These are phyloP conservation scores for Sebastes diploproa DNA, from an alignment of 2,797 vertebrate species.

Conservation along the genomic window DNA sequence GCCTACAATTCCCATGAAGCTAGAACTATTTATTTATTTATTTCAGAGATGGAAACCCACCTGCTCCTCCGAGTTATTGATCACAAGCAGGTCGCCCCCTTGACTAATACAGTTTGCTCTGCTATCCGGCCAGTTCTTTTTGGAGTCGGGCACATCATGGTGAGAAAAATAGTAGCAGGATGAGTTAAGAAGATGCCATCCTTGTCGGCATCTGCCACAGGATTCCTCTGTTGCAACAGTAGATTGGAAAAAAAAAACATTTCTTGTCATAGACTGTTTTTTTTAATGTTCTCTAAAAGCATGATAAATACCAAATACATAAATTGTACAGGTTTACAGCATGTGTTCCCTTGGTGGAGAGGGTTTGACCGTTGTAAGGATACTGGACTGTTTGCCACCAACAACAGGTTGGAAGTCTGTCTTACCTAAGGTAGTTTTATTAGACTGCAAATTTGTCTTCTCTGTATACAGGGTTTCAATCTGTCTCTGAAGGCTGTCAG, in stretches of 20 bases:
- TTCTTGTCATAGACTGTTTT: background rate
- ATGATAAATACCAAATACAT: background rate
- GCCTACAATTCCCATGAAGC: background rate
- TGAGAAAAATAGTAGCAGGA: conserved; percentile 72
- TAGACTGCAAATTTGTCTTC: conserved; percentile 22
- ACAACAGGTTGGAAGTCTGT: background rate
- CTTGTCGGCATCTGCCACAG: conserved; percentile 64
- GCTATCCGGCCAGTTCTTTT: conserved; percentile 66
- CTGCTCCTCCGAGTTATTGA: conserved; percentile 54
- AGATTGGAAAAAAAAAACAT: background rate
- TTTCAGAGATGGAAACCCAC: conserved; percentile 25
- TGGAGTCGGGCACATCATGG: background rate
- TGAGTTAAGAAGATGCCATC: conserved; percentile 60
- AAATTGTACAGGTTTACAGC: background rate
- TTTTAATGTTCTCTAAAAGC: background rate
- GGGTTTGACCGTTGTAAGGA: background rate
- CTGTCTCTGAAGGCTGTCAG: conserved; percentile 37
- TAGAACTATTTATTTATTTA: background rate
- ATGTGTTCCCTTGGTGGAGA: background rate
- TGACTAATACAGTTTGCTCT: conserved; percentile 50
- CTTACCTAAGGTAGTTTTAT: conserved; percentile 51
- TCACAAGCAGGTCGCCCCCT: conserved; percentile 58
- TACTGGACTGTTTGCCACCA: background rate
- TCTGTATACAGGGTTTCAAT: conserved; percentile 37
- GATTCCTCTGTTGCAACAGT: conserved; percentile 54